Base-by-base conservation (phyloP, 2,113 vertebrate genomes). In the Sinocyclocheilus maitianheensis region DNA sequence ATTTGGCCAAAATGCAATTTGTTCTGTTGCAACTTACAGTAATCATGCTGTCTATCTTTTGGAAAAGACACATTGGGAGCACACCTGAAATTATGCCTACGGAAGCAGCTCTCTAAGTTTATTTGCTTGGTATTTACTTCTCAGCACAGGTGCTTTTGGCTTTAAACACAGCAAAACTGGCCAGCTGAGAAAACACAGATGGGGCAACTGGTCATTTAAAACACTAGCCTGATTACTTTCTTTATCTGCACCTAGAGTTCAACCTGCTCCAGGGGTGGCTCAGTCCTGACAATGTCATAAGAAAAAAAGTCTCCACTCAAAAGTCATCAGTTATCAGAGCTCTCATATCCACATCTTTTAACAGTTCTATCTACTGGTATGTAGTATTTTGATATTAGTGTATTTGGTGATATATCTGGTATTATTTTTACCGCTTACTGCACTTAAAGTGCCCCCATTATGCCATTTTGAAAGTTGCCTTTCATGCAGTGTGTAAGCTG, bases 101-200 rank as follows among this genome's bases (percentile, higher is more conserved):
- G 2, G 30, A 69, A 74, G 69, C 69, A 43, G 37, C 65, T 72
- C 6, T 3, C 69, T 51, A 40, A 37, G 14, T 58, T 37, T 20
- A 78, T 87, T 86, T 85, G 71, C 84, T 87, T 69, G 69, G 63
- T 53, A 85, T 84, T 77, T 89, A 78, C 78, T 72, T 82, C 82
- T 85, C 76, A 72, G 65, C 89, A 91, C 93, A 94, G 93, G 92
- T 94, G 93, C 91, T 40, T 40, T 87, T 85, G 88, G 90, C 89
- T 93, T 91, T 90, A 92, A 89, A 91, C 92, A 88, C 30, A 34
- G 84, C 87, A 89, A 91, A 93, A 91, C 90, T 92, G 90, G 89
- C 88, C 92, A 92, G 91, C 93, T 94, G 92, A 90, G 89, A 92
- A 93, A 94, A 93, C 90, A 92, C 86, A 81, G 84, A 81, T 84